Conservation (phyloP, 1,140 invertebrate species). For the Megathymus violae region DNA sequence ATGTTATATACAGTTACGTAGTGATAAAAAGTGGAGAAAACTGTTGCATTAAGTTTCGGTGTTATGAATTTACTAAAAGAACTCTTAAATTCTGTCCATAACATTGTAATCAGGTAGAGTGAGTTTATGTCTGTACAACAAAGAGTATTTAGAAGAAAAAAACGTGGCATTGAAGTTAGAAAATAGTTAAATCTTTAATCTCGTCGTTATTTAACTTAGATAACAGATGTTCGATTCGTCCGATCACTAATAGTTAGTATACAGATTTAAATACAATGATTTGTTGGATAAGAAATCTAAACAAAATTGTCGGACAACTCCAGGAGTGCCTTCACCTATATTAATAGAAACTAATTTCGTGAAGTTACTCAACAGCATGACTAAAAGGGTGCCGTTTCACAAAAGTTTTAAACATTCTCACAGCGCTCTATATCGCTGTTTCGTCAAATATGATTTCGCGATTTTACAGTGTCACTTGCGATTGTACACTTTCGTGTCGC, state of each 20-base stretch:
- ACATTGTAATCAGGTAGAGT: not conserved
- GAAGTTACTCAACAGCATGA: conserved; percentile 51
- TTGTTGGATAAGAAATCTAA: conserved; percentile 17
- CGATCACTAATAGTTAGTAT: too few species aligned
- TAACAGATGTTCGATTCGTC: too few species aligned
- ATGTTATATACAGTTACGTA: not conserved
- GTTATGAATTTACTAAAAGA: not conserved
- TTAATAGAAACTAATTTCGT: conserved; percentile 51
- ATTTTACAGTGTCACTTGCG: conserved; percentile 31
- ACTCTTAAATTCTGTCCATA: not conserved
- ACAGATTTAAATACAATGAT: conserved; percentile 10
- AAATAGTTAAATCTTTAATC: not conserved
- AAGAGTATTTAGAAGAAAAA: not conserved
- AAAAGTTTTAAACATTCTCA: conserved; percentile 42
- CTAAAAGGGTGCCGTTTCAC: conserved; percentile 54
- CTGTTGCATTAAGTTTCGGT: not conserved
- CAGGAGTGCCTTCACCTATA: conserved; percentile 45
- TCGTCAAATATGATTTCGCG: conserved; percentile 59
- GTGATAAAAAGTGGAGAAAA: not conserved
- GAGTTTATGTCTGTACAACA: not conserved
- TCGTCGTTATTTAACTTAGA: conserved; percentile 11
- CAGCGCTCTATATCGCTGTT: conserved; percentile 48
- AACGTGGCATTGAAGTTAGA: not conserved
- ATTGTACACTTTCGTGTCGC: conserved; percentile 52
- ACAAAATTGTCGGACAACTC: conserved; percentile 30